Conservation (phyloP, 2,113 vertebrate genomes). For the Oophaga pumilio region DNA sequence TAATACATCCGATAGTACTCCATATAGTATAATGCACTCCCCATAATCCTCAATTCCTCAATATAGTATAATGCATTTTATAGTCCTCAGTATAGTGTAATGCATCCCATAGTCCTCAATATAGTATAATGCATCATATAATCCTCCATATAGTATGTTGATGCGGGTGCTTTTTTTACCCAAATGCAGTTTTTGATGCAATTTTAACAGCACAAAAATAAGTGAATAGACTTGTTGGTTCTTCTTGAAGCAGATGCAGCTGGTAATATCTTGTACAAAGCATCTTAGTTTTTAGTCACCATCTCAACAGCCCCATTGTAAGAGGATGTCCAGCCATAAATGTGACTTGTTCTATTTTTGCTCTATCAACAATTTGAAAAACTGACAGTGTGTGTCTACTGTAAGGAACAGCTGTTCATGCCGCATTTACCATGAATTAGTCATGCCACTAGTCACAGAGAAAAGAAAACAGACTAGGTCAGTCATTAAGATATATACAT, state of each 20-base stretch:
- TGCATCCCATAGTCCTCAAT: too few relatives aligned
- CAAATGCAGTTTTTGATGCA: too few relatives aligned
- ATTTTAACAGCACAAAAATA: too few relatives aligned
- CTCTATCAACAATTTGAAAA: background rate
- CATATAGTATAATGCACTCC: too few relatives aligned
- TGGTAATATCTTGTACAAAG: background rate
- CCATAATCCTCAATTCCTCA: too few relatives aligned
- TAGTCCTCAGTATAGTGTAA: too few relatives aligned
- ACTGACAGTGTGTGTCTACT: background rate
- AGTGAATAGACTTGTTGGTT: too few relatives aligned
- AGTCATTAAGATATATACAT: background rate
- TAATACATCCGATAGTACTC: too few relatives aligned
- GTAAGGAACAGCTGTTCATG: constrained; percentile 20
- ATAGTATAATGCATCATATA: too few relatives aligned
- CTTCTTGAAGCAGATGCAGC: background rate
- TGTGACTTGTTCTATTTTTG: constrained; percentile 1
- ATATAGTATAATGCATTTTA: too few relatives aligned
- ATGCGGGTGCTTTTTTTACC: too few relatives aligned
- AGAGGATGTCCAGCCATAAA: constrained; percentile 1
- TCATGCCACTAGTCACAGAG: background rate
- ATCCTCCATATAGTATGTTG: too few relatives aligned
- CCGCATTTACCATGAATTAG: constrained; percentile 1
- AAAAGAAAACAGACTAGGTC: constrained; percentile 1
- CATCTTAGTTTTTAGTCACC: background rate
- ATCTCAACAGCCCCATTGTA: background rate